Percentiles rank a stretch among this genome's conserved stretches.
Conservation (phyloP, 1,140 invertebrate species). For the Anastrepha ludens region DNA sequence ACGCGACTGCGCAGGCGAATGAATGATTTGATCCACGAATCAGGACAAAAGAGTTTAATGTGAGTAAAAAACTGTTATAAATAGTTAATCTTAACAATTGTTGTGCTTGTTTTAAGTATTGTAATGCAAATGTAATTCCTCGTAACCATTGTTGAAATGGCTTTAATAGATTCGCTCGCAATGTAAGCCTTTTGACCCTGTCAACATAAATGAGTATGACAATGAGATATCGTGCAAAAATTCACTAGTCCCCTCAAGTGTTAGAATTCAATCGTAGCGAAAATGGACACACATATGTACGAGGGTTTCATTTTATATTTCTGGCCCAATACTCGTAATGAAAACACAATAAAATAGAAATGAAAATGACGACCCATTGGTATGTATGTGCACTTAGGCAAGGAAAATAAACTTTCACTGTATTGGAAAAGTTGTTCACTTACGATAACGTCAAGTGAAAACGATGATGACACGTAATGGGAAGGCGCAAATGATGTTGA, state of each 20-base stretch:
- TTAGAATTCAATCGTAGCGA: not conserved
- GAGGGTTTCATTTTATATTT: too few relatives aligned
- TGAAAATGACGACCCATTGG: too few relatives aligned
- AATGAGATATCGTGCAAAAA: not conserved
- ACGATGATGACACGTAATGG: too few relatives aligned
- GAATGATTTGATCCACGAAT: not conserved
- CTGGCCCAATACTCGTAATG: too few relatives aligned
- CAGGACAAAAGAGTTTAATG: not conserved
- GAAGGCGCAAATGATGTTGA: too few relatives aligned
- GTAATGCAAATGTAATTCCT: conserved; percentile 28
- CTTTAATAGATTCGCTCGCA: not conserved
- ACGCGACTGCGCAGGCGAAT: not conserved
- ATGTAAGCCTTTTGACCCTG: conserved; percentile 8
- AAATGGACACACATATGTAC: too few relatives aligned
- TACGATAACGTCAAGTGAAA: too few relatives aligned
- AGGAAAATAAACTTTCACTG: too few relatives aligned
- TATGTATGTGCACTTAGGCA: too few relatives aligned
- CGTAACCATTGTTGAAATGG: not conserved
- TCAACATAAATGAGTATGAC: not conserved
- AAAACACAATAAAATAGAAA: too few relatives aligned
- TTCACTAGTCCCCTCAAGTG: not conserved
- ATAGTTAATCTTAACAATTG: not conserved
- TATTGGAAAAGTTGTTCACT: too few relatives aligned
- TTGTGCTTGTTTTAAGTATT: conserved; percentile 41
- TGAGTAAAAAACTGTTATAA: not conserved